These are phyloP conservation scores for Andrena bucephala DNA, from an alignment of 2,888 invertebrate species.

Conservation along the genomic window DNA sequence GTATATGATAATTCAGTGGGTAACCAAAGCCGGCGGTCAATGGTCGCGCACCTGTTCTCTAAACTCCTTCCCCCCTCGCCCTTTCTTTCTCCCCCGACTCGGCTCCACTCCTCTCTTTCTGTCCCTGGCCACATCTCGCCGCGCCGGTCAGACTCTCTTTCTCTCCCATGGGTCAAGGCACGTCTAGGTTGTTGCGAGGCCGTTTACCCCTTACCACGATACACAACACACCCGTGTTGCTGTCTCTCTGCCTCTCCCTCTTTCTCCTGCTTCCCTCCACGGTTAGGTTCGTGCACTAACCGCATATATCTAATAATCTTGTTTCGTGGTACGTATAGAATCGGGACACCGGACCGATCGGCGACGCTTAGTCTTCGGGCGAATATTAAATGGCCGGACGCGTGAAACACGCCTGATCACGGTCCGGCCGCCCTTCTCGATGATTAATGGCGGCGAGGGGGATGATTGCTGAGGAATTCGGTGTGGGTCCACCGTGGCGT, in stretches of 20 bases:
- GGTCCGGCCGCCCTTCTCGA: constrained; percentile 1
- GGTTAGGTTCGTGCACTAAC: constrained; percentile 66
- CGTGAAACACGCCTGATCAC: constrained; percentile 11
- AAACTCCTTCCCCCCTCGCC: constrained; percentile 68
- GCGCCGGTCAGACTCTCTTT: constrained; percentile 23
- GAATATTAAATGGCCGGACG: constrained; percentile 27
- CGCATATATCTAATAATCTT: constrained; percentile 77
- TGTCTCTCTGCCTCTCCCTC: constrained; percentile 55
- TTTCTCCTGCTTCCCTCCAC: constrained; percentile 47
- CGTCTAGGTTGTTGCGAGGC: constrained; percentile 83
- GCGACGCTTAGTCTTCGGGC: constrained; percentile 12
- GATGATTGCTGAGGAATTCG: too few species aligned
- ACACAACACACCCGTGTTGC: constrained; percentile 63
- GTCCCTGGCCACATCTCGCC: constrained; percentile 45
- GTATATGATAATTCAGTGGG: constrained; percentile 80
- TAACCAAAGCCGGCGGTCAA: constrained; percentile 76
- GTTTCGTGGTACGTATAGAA: constrained; percentile 61
- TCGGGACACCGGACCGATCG: constrained; percentile 21
- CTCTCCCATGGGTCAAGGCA: constrained; percentile 80
- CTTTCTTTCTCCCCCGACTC: constrained; percentile 23
- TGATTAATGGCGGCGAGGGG: constrained; percentile 29
- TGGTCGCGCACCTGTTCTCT: constrained; percentile 82
- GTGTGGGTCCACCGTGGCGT: too few species aligned
- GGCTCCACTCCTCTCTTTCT: constrained; percentile 25
- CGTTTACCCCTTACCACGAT: constrained; percentile 80